These are phyloP conservation scores for Conger conger DNA, from an alignment of 2,113 vertebrate species.

Conservation along the genomic window DNA sequence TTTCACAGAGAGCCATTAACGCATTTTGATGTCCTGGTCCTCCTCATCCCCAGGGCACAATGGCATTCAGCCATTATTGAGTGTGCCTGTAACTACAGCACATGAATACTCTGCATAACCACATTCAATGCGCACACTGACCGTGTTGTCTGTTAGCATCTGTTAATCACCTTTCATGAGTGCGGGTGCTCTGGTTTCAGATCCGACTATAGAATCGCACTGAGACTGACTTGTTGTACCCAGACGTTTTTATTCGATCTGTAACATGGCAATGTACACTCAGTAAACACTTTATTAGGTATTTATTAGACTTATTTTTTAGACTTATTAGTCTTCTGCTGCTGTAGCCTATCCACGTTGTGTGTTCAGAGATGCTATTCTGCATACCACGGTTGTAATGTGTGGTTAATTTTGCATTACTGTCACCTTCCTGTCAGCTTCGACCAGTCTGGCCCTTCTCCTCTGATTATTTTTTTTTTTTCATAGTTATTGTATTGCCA, in stretches of 20 bases:
- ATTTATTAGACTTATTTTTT: no score
- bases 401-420: no score
- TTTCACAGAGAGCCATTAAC: neutral
- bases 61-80: neutral
- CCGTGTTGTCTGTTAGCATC: neutral
- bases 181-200: neutral
- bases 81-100: neutral
- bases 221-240: neutral
- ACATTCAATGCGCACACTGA: neutral
- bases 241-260: neutral
- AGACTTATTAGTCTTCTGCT: no score
- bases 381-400: no score
- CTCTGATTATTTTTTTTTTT: no score
- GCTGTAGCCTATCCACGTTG: no score
- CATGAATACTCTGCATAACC: neutral
- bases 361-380: no score
- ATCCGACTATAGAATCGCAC: neutral
- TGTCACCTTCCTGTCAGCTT: no score
- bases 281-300: neutral
- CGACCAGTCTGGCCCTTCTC: no score
- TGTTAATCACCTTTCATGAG: neutral
- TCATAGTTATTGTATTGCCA: no score
- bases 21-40: neutral
- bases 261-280: neutral
- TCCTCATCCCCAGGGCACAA: neutral